Evolutionary conservation across 1,140 invertebrate genomes (phyloP), one percentile per base, ranked within the genome.

Genomic region (Varroa destructor): DNA sequence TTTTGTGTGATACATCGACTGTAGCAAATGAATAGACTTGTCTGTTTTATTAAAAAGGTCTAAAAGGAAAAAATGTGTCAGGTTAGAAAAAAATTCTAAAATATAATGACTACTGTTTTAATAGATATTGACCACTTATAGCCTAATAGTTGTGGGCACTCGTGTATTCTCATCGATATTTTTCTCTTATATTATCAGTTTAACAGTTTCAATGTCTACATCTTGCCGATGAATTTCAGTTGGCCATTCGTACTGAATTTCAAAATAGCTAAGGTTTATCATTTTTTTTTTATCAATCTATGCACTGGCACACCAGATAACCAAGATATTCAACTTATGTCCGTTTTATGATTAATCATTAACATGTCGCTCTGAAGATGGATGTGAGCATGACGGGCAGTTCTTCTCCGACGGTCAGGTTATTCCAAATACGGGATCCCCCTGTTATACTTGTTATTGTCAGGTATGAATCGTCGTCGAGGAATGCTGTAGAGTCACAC

Each of bases 361-460:
- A 54, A 14, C 12, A 8, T 36, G 14, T 71, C 42, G 56, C n/a
- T 73, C 43, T 55, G 25, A 40, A 43, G 40, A 81, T 88, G 87
- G 88, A 80, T 89, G 87, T 76, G 86, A 88, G 76, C 84, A 86
- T 77, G 84, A 88, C 77, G 87, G 87, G 55, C 84, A 83, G 77
- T 82, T 84, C 72, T 89, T 88, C 78, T 84, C 84, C 73, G 88
- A 88, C 78, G 87, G 87, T 42, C 86, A 88, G 79, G 85, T 86
- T 78, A 82, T 88, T 74, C 77, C 77, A 75, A 84, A 84, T 57
- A 82, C 83, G 71, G 71, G 76, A 58, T 86, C 85, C 74, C 87
- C 87, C 25, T 89, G 88, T 80, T 84, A 85, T 77, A 86, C 87
- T 37, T 89, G 88, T 78, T 88, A 87, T 78, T 89, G 88, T 78